Evolutionary conservation across 2,888 invertebrate species (phyloP).

Genomic region (Clunio marinus): DNA sequence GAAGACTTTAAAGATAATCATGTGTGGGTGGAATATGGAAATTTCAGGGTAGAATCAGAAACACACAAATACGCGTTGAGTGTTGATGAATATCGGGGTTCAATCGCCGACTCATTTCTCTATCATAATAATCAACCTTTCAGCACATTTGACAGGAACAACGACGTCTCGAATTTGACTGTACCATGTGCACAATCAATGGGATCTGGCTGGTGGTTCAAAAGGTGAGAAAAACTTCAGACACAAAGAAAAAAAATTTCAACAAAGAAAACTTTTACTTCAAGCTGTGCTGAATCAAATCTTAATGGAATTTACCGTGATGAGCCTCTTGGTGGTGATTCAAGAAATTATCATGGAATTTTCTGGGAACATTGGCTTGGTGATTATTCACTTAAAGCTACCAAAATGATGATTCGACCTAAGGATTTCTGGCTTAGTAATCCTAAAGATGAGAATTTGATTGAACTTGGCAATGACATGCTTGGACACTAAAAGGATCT

Average conservation of each 20-base stretch:
- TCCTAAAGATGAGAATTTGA: constrained; percentile 22
- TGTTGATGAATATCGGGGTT: constrained; percentile 54
- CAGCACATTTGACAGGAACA: constrained; percentile 44
- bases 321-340: constrained; percentile 51
- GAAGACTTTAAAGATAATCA: constrained; percentile 53
- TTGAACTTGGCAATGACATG: background rate
- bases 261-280: constrained; percentile 41
- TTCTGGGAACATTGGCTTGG: constrained; percentile 59
- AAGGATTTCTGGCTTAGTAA: constrained; percentile 39
- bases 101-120: constrained; percentile 55
- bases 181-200: background rate
- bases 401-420: constrained; percentile 53
- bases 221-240: constrained; percentile 48
- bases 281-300: constrained; percentile 57
- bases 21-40: constrained; percentile 55
- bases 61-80: constrained; percentile 51
- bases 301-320: constrained; percentile 55
- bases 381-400: constrained; percentile 54
- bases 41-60: constrained; percentile 51
- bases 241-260: background rate
- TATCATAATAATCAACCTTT: constrained; percentile 50
- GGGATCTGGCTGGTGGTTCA: constrained; percentile 54
- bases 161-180: background rate
- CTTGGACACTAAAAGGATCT: background rate
- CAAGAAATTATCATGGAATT: constrained; percentile 49